A percentile compares a stretch with the other conserved stretches of the same genome.
Evolutionary conservation across 2,113 vertebrate species (phyloP).

Genomic region (Electrona antarctica): DNA sequence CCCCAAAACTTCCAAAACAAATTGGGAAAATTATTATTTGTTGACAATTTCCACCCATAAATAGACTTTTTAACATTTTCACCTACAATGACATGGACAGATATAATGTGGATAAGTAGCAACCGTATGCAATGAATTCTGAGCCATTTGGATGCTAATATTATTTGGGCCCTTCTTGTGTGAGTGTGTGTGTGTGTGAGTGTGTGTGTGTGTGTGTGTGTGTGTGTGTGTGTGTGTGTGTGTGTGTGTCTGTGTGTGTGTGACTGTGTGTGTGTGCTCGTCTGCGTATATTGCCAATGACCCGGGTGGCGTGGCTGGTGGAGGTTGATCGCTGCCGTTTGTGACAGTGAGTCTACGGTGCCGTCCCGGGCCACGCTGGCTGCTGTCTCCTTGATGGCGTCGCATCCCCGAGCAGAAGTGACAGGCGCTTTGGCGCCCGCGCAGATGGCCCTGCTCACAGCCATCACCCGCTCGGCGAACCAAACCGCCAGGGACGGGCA

Average conservation of each 20-base stretch:
- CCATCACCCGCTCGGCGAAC: slow-evolving; percentile 72
- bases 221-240: slow-evolving; percentile 2
- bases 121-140: no score
- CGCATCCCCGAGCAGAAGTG: slow-evolving; percentile 75
- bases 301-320: slow-evolving; percentile 66
- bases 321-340: slow-evolving; percentile 77
- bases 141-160: no score
- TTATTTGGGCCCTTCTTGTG: not conserved
- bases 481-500: slow-evolving; percentile 73
- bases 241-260: slow-evolving; percentile 12
- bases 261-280: not conserved
- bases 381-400: slow-evolving; percentile 76
- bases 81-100: no score
- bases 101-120: no score
- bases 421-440: slow-evolving; percentile 74
- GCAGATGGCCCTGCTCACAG: slow-evolving; percentile 81
- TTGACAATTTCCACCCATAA: no score
- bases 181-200: slow-evolving; percentile 2
- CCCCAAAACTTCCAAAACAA: no score
- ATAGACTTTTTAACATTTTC: no score
- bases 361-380: slow-evolving; percentile 67
- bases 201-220: not conserved
- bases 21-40: no score
- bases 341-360: slow-evolving; percentile 80
- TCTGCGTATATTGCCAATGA: slow-evolving; percentile 49